Conservation (phyloP, 2,113 vertebrate species). For the Tachycineta bicolor region DNA sequence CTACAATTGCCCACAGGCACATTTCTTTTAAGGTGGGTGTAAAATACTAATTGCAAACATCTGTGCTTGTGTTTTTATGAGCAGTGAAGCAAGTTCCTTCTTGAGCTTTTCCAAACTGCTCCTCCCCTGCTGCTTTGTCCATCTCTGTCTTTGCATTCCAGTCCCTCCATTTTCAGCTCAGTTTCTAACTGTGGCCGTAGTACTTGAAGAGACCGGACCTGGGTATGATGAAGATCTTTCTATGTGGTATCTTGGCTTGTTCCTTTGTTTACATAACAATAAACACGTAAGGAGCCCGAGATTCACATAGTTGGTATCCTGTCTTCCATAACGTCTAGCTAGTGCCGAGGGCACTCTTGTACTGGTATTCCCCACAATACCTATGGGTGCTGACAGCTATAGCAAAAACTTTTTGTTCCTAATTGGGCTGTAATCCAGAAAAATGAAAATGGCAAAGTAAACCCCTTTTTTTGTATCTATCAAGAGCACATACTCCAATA, state of each 20-base stretch:
- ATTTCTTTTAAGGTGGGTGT: not conserved
- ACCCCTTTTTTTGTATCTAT: not conserved
- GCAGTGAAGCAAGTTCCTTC: not conserved
- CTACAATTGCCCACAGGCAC: not conserved
- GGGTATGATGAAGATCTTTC: not conserved
- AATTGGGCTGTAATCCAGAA: not conserved
- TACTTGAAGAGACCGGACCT: not conserved
- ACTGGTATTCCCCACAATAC: not conserved
- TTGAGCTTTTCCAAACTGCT: not conserved
- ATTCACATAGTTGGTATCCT: accelerated
- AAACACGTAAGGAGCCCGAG: not conserved
- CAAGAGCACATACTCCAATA: not conserved
- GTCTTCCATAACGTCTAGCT: not conserved
- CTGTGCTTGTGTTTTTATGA: not conserved
- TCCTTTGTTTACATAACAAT: not conserved
- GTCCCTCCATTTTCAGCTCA: not conserved
- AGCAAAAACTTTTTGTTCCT: not conserved
- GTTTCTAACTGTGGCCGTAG: not conserved
- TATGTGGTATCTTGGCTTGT: not conserved
- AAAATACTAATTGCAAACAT: not conserved
- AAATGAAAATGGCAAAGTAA: not conserved
- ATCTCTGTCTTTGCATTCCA: not conserved
- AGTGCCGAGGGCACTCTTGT: not conserved
- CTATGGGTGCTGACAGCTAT: not conserved
- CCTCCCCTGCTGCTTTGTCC: not conserved